A percentile compares a stretch with the other conserved stretches of the same genome.
Evolutionary conservation across 2,113 vertebrate genomes (phyloP).

Genomic region (Brachypteracias leptosomus): DNA sequence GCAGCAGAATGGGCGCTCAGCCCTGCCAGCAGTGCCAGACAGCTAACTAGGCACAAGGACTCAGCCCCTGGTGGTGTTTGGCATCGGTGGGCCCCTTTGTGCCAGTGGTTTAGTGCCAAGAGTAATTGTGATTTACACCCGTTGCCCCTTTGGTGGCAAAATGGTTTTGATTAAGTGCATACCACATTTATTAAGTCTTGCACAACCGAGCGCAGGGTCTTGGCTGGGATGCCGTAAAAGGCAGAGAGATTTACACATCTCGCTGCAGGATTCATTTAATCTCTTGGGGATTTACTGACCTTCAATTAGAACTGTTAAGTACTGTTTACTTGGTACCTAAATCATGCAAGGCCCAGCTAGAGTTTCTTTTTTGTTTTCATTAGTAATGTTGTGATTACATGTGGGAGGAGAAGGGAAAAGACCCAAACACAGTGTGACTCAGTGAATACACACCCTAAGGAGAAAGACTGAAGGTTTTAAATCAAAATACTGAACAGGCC

Average conservation of each 20-base stretch:
- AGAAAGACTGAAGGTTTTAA: slow-evolving; percentile 29
- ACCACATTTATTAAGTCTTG: slow-evolving; percentile 80
- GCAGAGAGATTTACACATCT: slow-evolving; percentile 78
- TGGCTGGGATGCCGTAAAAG: slow-evolving; percentile 69
- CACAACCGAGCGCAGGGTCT: slow-evolving; percentile 60
- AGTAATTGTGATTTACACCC: slow-evolving; percentile 81
- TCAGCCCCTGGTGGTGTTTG: slow-evolving; percentile 54
- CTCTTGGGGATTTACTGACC: slow-evolving; percentile 84
- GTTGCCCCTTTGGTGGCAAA: slow-evolving; percentile 77
- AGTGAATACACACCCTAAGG: not conserved
- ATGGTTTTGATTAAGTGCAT: slow-evolving; percentile 85
- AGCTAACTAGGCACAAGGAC: slow-evolving; percentile 53
- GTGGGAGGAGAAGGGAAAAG: not conserved
- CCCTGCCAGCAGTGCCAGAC: slow-evolving; percentile 33
- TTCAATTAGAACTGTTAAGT: slow-evolving; percentile 83
- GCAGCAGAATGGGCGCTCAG: slow-evolving; percentile 35
- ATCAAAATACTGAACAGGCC: slow-evolving; percentile 4
- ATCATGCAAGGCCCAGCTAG: slow-evolving; percentile 64
- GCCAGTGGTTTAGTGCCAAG: slow-evolving; percentile 76
- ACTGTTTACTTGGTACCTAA: slow-evolving; percentile 81
- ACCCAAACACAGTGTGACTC: not conserved
- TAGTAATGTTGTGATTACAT: slow-evolving; percentile 65
- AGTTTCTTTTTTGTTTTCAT: slow-evolving; percentile 75
- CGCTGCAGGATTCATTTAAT: slow-evolving; percentile 78
- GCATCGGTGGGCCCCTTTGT: slow-evolving; percentile 70